phyloP scores from a whole-genome alignment of 2,888 invertebrate species.

The Caenorhabditis sp. region DNA sequence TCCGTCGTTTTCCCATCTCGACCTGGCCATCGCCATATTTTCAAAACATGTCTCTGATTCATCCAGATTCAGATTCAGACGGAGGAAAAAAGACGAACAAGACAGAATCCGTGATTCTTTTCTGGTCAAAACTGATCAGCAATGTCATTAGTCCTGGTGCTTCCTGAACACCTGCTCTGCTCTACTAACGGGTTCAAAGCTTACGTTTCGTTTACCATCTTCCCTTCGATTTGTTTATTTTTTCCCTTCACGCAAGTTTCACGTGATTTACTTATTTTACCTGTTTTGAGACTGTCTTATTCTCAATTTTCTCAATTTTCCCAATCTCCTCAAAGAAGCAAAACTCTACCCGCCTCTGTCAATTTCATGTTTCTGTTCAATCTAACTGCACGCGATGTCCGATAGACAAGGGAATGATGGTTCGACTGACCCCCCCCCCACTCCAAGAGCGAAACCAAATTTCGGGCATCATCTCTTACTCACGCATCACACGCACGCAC shows the following conservation, averaged over 20 bases:
- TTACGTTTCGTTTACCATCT: not conserved
- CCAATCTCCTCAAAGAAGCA: too few relatives aligned
- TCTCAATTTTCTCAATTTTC: too few relatives aligned
- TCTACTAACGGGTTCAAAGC: too few relatives aligned
- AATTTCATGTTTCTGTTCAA: slow-evolving; percentile 18
- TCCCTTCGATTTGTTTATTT: too few relatives aligned
- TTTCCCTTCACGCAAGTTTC: slow-evolving; percentile 37
- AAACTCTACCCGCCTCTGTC: too few relatives aligned
- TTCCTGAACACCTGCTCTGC: not conserved
- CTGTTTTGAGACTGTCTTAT: too few relatives aligned
- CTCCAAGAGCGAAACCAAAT: too few relatives aligned
- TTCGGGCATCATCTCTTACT: slow-evolving; percentile 55
- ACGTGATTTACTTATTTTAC: too few relatives aligned
- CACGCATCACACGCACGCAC: slow-evolving; percentile 60
- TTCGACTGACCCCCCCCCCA: too few relatives aligned
- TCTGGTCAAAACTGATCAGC: not conserved
- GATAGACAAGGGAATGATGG: slow-evolving; percentile 29
- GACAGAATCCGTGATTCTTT: not conserved
- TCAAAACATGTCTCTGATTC: slow-evolving; percentile 32
- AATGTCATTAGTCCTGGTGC: not conserved
- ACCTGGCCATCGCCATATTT: slow-evolving; percentile 31
- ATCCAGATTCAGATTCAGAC: too few relatives aligned
- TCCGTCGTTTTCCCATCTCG: slow-evolving; percentile 12
- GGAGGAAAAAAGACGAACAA: slow-evolving; percentile 7
- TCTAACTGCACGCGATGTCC: slow-evolving; percentile 37